Evolutionary conservation across 2,888 invertebrate genomes (phyloP), one percentile per base, ranked within the genome.

Genomic region (Stenodera caucasica): DNA sequence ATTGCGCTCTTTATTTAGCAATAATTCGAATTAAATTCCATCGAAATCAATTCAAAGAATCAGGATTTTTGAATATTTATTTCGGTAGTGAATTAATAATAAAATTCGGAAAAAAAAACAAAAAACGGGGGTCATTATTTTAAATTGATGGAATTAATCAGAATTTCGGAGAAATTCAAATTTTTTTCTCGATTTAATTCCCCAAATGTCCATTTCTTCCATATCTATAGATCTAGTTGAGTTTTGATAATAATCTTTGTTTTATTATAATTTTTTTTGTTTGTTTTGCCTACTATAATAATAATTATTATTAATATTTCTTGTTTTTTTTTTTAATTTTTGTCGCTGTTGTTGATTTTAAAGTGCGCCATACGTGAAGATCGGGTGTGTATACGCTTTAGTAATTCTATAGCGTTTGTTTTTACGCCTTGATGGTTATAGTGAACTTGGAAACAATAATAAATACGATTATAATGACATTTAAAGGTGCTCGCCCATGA

Each of bases 381-480:
- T 53, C 62, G 66, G 18, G 45, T 21, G 66, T 63, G n/a, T n/a
- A 65, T 71, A 74, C 66, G 70, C 71, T 61, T 64, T 65, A 67
- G 45, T 71, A 69, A 66, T 74, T 72, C 70, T 68, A 51, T 67
- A 68, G 66, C 67, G 65, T 67, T 45, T 65, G 63, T 68, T 72
- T 72, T 74, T 72, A 74, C 70, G 74, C 68, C 69, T 68, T 71
- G 69, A 66, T 71, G 72, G 65, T 66, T 66, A 69, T 71, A 70
- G 67, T 73, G 74, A 74, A 74, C 76, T 75, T 71, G 74, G 45
- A 45, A 73, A 73, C 70, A 75, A 77, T 73, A 75, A 75, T 75
- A 75, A 76, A 76, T 76, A 75, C 70, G 72, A 75, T 71, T 75
- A 74, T 77, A 77, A 77, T 77, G 76, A 77, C 76, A 76, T 75